phyloP scores from a whole-genome alignment of 2,797 vertebrate species.

The Rhyacichthys aspro region DNA sequence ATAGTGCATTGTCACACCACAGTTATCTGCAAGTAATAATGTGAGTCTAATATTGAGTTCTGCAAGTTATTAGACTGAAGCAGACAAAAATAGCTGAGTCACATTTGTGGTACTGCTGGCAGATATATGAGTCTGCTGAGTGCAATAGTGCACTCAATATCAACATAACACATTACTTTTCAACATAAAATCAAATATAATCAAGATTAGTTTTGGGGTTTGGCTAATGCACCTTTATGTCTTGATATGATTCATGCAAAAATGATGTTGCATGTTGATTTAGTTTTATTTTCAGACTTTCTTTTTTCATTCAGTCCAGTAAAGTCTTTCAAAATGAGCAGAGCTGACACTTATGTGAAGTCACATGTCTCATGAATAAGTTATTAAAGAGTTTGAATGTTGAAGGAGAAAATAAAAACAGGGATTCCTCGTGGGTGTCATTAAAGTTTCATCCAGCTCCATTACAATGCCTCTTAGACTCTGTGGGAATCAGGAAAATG shows the following conservation, averaged over 20 bases:
- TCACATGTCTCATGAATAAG: background rate
- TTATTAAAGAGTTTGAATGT: conserved; percentile 22
- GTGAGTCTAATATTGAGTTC: background rate
- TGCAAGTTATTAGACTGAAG: conserved; percentile 3
- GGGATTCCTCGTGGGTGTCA: conserved; percentile 2
- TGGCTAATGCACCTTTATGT: too few relatives aligned
- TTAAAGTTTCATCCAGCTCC: conserved; percentile 31
- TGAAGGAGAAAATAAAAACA: conserved; percentile 28
- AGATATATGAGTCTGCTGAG: background rate
- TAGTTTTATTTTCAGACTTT: too few relatives aligned
- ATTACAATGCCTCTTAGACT: conserved; percentile 8
- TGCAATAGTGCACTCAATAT: background rate
- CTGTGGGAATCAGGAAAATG: conserved; percentile 7
- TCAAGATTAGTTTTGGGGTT: too few relatives aligned
- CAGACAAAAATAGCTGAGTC: conserved; percentile 2
- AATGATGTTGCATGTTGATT: too few relatives aligned
- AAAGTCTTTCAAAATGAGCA: background rate
- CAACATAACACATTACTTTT: too few relatives aligned
- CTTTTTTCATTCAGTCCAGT: too few relatives aligned
- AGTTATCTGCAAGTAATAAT: conserved; percentile 2
- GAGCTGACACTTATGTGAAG: conserved; percentile 1
- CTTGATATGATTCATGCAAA: too few relatives aligned
- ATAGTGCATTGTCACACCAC: background rate
- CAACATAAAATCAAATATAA: too few relatives aligned
- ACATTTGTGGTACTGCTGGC: background rate